Percentiles rank a stretch among this genome's conserved stretches.
Conservation (phyloP, 2,113 vertebrate genomes). For the Xiphophorus couchianus region DNA sequence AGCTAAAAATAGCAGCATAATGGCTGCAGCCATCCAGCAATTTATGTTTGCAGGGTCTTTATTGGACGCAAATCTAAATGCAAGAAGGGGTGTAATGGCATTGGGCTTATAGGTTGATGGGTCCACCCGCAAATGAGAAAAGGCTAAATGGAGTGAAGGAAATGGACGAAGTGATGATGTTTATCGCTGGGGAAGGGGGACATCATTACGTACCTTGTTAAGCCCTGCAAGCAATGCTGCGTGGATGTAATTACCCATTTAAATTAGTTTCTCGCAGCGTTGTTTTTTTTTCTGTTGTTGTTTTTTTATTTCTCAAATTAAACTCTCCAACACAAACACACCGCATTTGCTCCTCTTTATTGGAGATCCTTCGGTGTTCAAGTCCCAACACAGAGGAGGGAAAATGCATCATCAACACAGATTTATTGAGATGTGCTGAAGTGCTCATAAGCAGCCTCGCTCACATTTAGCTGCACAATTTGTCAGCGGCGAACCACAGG, state of each 20-base stretch:
- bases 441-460: constrained; percentile 11
- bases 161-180: constrained; percentile 70
- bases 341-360: constrained; percentile 50
- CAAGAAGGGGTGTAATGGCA: constrained; percentile 43
- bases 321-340: constrained; percentile 59
- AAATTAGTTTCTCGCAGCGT: constrained; percentile 67
- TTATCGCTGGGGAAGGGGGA: constrained; percentile 64
- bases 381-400: constrained; percentile 12
- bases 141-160: constrained; percentile 63
- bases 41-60: constrained; percentile 34
- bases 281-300: neutral
- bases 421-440: constrained; percentile 24
- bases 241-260: constrained; percentile 71
- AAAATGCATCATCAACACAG: constrained; percentile 10
- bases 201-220: constrained; percentile 79
- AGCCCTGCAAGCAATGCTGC: constrained; percentile 66
- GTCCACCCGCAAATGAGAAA: constrained; percentile 50
- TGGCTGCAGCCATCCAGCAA: constrained; percentile 23
- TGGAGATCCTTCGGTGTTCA: constrained; percentile 34
- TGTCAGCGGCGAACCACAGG: neutral
- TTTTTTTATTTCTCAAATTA: constrained; percentile 58
- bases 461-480: constrained; percentile 27
- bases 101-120: constrained; percentile 37
- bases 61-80: constrained; percentile 15
- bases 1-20: constrained; percentile 16